These are phyloP conservation scores for Pygocentrus nattereri DNA, from an alignment of 2,797 vertebrate species.

Conservation along the genomic window DNA sequence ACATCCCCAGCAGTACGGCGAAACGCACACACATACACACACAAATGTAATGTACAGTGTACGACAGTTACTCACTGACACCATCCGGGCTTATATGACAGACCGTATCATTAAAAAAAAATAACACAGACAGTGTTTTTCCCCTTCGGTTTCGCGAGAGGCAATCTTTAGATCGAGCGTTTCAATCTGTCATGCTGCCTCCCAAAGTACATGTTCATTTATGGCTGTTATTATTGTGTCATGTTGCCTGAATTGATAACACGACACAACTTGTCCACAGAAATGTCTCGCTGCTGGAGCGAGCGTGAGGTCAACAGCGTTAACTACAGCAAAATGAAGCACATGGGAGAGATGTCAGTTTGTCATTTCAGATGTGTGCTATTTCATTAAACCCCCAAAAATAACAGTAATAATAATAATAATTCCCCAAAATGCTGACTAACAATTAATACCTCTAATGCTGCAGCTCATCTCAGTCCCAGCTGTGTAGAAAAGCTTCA, in stretches of 20 bases:
- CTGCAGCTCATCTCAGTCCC: conserved; percentile 1
- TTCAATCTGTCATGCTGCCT: conserved; percentile 74
- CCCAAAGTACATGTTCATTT: conserved; percentile 74
- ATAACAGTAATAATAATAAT: not conserved
- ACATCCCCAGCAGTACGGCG: not conserved
- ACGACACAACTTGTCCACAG: conserved; percentile 76
- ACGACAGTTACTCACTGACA: conserved; percentile 29
- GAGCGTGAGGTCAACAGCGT: conserved; percentile 74
- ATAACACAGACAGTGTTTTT: conserved; percentile 53
- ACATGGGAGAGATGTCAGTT: conserved; percentile 62
- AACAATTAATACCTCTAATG: conserved; percentile 47
- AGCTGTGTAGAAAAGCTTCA: not conserved
- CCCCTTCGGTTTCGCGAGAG: conserved; percentile 57
- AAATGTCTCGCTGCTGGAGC: conserved; percentile 69
- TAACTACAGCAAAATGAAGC: conserved; percentile 69
- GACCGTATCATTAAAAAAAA: conserved; percentile 45
- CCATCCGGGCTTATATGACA: conserved; percentile 28
- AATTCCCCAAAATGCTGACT: not conserved
- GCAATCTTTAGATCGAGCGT: conserved; percentile 70
- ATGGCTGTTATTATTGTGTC: conserved; percentile 80
- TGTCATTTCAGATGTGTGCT: conserved; percentile 51
- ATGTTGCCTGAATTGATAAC: conserved; percentile 79
- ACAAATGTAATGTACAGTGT: conserved; percentile 7
- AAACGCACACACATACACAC: not conserved
- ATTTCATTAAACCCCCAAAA: conserved; percentile 32